Conservation (phyloP, 2,113 vertebrate genomes). For the Gymnarchus niloticus region DNA sequence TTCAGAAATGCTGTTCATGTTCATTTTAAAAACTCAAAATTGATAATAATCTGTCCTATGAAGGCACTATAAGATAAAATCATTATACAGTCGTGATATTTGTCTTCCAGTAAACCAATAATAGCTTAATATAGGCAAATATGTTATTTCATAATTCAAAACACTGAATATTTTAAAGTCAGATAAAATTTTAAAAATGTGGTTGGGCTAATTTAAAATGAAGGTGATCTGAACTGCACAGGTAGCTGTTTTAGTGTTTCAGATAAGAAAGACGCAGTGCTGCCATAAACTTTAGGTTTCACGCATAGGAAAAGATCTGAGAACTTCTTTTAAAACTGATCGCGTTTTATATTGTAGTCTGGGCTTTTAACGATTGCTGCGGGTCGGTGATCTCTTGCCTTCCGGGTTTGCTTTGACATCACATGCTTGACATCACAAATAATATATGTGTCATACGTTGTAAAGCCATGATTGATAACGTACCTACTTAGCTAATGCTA, state of each 20-base stretch:
- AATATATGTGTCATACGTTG: not conserved
- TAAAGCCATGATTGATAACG: not conserved
- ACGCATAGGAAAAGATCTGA: not conserved
- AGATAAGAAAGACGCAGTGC: not conserved
- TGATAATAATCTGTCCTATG: not conserved
- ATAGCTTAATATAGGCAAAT: no score
- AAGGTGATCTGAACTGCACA: no score
- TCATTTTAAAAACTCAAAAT: not conserved
- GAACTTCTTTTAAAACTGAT: not conserved
- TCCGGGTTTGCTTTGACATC: not conserved
- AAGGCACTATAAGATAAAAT: not conserved
- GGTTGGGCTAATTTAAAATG: no score
- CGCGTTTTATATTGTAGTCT: not conserved
- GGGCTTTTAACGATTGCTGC: not conserved
- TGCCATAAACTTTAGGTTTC: not conserved
- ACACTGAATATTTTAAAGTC: no score
- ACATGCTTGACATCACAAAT: not conserved
- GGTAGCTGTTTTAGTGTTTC: not conserved
- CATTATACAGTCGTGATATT: not conserved
- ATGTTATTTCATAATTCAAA: no score
- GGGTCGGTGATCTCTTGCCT: not conserved
- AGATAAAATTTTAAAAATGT: no score
- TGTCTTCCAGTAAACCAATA: no score
- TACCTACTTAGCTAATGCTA: not conserved
- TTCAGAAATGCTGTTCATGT: not conserved